These are phyloP conservation scores for Globicephala melas DNA, from an alignment of 2,113 vertebrate species.

Conservation along the genomic window DNA sequence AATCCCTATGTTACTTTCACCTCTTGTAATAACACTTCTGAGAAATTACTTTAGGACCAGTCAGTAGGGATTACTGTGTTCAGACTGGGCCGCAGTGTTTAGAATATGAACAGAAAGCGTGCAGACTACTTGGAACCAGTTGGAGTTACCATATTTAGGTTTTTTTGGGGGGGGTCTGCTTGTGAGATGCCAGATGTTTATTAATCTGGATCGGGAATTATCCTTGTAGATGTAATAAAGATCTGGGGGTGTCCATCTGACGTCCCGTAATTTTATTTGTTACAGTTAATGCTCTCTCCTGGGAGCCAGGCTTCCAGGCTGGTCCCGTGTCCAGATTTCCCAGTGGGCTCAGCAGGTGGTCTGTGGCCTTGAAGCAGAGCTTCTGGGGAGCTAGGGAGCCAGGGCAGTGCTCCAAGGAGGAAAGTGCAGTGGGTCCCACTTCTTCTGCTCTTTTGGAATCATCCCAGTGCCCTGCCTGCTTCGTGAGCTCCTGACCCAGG, in stretches of 20 bases:
- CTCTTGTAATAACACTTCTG: neutral
- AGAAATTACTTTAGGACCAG: neutral
- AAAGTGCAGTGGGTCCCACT: neutral
- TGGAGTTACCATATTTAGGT: neutral
- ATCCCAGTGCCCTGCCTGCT: neutral
- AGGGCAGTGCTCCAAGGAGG: neutral
- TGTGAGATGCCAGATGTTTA: neutral
- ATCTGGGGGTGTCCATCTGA: neutral
- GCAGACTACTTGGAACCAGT: neutral
- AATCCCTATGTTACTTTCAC: neutral
- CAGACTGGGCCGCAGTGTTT: neutral
- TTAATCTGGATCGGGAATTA: neutral
- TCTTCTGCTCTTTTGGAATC: neutral
- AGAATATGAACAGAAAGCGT: neutral
- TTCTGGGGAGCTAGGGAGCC: neutral
- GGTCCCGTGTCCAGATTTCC: neutral
- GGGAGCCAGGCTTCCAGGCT: neutral
- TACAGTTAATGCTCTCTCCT: neutral
- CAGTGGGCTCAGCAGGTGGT: neutral
- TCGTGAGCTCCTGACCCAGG: neutral
- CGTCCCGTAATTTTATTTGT: constrained; percentile 48
- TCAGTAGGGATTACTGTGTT: neutral
- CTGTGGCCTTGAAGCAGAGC: neutral
- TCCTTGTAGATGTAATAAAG: neutral
- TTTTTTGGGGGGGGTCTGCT: neutral